phyloP scores from a whole-genome alignment of 2,888 invertebrate species.

The Ormia ochracea region DNA sequence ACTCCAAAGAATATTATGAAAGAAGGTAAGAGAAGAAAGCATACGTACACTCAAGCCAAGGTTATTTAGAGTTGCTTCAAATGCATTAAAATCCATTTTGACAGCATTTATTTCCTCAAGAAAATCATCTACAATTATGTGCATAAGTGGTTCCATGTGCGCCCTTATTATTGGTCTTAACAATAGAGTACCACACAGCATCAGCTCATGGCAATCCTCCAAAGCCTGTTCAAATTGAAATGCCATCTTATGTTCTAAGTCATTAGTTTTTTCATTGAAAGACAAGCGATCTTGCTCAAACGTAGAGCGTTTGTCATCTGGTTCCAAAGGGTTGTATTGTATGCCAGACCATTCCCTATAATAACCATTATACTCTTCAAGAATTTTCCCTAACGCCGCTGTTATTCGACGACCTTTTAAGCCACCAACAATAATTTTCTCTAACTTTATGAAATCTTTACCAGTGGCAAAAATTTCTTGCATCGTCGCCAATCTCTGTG shows the following conservation, averaged over 20 bases:
- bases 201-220: conserved; percentile 85
- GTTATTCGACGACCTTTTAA: conserved; percentile 81
- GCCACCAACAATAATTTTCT: conserved; percentile 89
- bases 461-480: conserved; percentile 85
- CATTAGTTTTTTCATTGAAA: conserved; percentile 81
- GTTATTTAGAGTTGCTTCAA: conserved; percentile 74
- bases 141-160: conserved; percentile 84
- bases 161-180: conserved; percentile 85
- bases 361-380: conserved; percentile 69
- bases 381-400: conserved; percentile 77
- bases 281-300: conserved; percentile 82
- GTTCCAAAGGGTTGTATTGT: conserved; percentile 86
- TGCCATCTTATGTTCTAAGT: conserved; percentile 87
- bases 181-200: conserved; percentile 85
- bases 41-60: conserved; percentile 64
- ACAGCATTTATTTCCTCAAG: conserved; percentile 82
- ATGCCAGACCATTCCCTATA: conserved; percentile 78
- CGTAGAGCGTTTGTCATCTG: conserved; percentile 82
- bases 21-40: neutral
- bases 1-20: neutral
- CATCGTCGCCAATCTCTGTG: conserved; percentile 81
- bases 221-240: conserved; percentile 88
- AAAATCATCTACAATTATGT: conserved; percentile 81
- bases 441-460: conserved; percentile 89
- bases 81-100: conserved; percentile 81